Evolutionary conservation across 2,888 invertebrate species (phyloP), one percentile per base, ranked within the genome.

Genomic region (Drepanosiphum platanoidis): DNA sequence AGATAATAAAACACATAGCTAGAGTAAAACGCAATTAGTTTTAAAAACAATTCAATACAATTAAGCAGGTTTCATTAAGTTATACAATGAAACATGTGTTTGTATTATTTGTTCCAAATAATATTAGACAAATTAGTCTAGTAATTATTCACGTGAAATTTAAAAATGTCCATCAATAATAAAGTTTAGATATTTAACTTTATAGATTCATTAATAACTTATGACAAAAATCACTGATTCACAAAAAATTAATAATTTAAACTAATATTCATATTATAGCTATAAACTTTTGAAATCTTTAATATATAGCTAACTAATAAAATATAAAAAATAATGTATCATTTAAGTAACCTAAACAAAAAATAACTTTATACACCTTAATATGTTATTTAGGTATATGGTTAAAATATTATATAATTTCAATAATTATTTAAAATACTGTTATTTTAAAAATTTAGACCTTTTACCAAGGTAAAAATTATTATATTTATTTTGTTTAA

Each of bases 41-140:
- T 36, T 36, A 30, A 61, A 77, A 77, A 77, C 61, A 77, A 61
- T 61, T 77, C 61, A 77, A n/a, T 68, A 18, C 46, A 66, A 79
- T 79, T 79, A 79, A 68, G 42, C 64, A 74, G 42, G 74, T 83
- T 83, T 83, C 34, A 46, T 83, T 7, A 46, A 64, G 66, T 34
- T 74, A 46, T 34, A 58, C 58, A 81, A 71, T 61, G 34, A 27
- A 32, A 83, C 61, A 74, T 74, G 13, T 83, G 74, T 64, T n/a
- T 46, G 66, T 7, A 71, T 71, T 22, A n/a, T 52, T 30, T 39
- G 15, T 27, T 8, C 27, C 15, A 32, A 32, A 30, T 70, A n/a
- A 39, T 58, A 70, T 34, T 58, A 70, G 30, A 11, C 39, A 81
- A 36, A 22, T 39, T 71, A 13, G 18, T 30, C 11, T 70, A 80